phyloP scores from a whole-genome alignment of 2,113 vertebrate genomes.

The Grallaria varia region DNA sequence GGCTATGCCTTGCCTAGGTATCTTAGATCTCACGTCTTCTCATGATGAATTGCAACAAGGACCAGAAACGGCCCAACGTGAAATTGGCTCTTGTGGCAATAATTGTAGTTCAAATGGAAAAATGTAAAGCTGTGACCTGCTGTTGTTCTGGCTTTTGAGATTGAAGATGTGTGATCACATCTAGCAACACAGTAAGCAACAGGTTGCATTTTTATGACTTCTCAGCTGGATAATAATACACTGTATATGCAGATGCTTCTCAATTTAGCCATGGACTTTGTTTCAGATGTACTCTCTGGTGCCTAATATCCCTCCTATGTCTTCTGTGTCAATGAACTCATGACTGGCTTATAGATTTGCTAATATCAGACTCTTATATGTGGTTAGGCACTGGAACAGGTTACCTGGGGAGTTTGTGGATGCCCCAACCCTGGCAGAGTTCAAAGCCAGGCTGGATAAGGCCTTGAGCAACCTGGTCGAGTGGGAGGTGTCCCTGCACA shows the following conservation, averaged over 20 bases:
- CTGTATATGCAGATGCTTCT: background rate
- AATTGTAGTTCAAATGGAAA: slow-evolving; percentile 64
- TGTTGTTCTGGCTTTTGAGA: slow-evolving; percentile 41
- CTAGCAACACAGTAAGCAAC: background rate
- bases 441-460: background rate
- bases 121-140: slow-evolving; percentile 37
- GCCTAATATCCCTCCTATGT: background rate
- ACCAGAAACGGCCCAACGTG: slow-evolving; percentile 54
- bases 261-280: background rate
- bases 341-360: background rate
- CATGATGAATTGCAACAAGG: slow-evolving; percentile 69
- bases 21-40: slow-evolving; percentile 43
- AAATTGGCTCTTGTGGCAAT: slow-evolving; percentile 62
- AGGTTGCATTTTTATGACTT: background rate
- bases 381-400: background rate
- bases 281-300: background rate
- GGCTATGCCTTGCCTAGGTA: background rate
- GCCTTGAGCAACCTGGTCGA: background rate
- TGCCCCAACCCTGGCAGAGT: background rate
- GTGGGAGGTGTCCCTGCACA: background rate
- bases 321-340: background rate
- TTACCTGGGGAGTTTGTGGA: background rate
- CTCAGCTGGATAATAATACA: background rate
- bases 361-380: background rate
- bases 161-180: background rate